A percentile compares a stretch with the other conserved stretches of the same genome.
Conservation (phyloP, 2,888 invertebrate genomes). For the Entomobrya proxima region DNA sequence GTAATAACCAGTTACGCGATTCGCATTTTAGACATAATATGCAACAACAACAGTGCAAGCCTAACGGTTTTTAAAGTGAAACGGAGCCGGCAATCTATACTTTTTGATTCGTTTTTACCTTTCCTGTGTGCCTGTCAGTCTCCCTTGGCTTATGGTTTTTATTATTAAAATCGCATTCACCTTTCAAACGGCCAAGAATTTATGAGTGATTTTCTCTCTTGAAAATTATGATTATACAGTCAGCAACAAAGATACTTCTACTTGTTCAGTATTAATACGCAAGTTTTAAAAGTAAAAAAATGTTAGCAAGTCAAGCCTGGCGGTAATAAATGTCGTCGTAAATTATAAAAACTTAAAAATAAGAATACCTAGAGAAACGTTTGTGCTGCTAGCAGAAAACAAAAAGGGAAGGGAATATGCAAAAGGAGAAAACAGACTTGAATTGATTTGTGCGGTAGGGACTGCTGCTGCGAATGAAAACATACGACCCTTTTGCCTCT, state of each 20-base stretch:
- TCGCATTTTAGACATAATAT: no score
- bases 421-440: constrained; percentile 16
- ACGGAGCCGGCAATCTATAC: not conserved
- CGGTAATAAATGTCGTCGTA: constrained; percentile 36
- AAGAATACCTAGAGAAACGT: not conserved
- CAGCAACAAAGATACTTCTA: not conserved
- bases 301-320: constrained; percentile 35
- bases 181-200: constrained; percentile 7
- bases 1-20: no score
- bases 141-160: not conserved
- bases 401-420: not conserved
- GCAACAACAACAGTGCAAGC: not conserved
- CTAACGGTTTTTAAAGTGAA: not conserved
- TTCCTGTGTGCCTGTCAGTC: not conserved
- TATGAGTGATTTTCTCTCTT: constrained; percentile 36
- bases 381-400: not conserved
- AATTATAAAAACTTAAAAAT: not conserved
- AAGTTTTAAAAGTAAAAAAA: not conserved
- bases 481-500: not conserved
- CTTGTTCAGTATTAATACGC: constrained; percentile 13
- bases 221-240: not conserved
- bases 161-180: constrained; percentile 11
- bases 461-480: no score
- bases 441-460: not conserved
- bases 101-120: not conserved